phyloP scores from a whole-genome alignment of 2,888 invertebrate species.

The Volucella inflata region DNA sequence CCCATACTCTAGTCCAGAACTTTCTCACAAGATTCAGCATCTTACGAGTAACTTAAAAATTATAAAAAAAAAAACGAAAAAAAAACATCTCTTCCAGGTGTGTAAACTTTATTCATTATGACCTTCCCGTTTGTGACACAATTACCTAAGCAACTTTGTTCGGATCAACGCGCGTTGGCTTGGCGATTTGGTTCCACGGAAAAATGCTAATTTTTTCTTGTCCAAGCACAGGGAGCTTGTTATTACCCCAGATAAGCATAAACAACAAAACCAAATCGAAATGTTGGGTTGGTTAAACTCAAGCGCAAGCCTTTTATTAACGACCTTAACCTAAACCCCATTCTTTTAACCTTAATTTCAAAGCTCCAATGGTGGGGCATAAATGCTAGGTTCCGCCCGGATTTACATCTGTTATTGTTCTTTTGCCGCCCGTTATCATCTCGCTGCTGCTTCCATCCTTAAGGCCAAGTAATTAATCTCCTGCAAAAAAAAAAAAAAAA shows the following conservation, averaged over 20 bases:
- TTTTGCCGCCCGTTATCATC: conserved; percentile 11
- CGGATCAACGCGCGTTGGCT: not conserved
- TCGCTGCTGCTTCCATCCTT: conserved; percentile 11
- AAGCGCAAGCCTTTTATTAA: conserved; percentile 40
- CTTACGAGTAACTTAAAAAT: conserved; percentile 14
- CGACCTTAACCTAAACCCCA: not conserved
- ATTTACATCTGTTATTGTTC: conserved; percentile 35
- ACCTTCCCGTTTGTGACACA: conserved; percentile 35
- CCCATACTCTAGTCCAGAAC: not conserved
- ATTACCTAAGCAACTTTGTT: conserved; percentile 7
- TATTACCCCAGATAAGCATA: conserved; percentile 30
- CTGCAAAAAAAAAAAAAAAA: conserved; percentile 15
- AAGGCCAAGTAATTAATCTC: conserved; percentile 51
- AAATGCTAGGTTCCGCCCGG: conserved; percentile 26
- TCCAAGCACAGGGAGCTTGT: not conserved
- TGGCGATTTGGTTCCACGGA: not conserved
- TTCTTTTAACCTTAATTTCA: conserved; percentile 19
- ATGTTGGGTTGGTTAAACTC: conserved; percentile 25
- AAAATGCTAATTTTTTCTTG: conserved; percentile 24
- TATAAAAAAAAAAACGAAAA: not conserved
- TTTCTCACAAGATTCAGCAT: not conserved
- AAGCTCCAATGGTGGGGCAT: not conserved
- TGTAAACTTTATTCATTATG: conserved; percentile 28
- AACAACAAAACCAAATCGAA: conserved; percentile 29
- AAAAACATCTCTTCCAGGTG: conserved; percentile 18